A percentile compares a stretch with the other conserved stretches of the same genome.
phyloP scores from a whole-genome alignment of 2,797 vertebrate species.

The Crocodylus rhombifer region DNA sequence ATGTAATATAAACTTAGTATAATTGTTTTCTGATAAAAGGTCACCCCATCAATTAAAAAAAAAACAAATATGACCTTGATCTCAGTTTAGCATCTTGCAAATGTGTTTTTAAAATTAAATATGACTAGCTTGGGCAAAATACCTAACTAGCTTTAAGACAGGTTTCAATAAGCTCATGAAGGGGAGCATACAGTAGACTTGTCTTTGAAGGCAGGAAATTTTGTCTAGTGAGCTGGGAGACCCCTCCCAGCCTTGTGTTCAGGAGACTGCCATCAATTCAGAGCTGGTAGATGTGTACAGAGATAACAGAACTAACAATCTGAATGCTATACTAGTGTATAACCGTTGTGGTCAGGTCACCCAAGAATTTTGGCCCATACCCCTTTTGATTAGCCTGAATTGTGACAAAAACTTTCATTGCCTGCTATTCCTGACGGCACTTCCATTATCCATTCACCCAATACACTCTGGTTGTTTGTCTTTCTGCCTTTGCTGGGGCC shows the following conservation, averaged over 20 bases:
- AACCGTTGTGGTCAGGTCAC: background rate
- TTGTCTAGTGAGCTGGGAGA: background rate
- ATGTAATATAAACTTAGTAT: too few species aligned
- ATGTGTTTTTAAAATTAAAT: too few species aligned
- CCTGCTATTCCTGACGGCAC: background rate
- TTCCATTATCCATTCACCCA: background rate
- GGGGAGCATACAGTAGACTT: too few species aligned
- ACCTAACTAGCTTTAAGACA: too few species aligned
- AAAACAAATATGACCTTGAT: too few species aligned
- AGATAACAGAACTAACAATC: background rate
- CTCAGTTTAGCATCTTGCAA: too few species aligned
- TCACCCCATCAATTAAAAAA: too few species aligned
- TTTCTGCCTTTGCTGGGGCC: rapidly evolving
- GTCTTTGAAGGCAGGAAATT: too few species aligned
- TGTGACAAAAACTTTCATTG: rapidly evolving
- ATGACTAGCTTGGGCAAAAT: too few species aligned
- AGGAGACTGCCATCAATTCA: background rate
- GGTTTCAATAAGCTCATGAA: too few species aligned
- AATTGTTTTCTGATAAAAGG: too few species aligned
- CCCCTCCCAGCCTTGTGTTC: background rate
- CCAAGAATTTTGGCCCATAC: background rate
- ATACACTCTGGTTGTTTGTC: rapidly evolving
- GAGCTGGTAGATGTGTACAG: background rate
- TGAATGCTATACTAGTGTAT: background rate
- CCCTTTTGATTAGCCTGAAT: background rate